These are phyloP conservation scores for Neodontobutis hainanensis DNA, from an alignment of 2,113 vertebrate species.

Conservation along the genomic window DNA sequence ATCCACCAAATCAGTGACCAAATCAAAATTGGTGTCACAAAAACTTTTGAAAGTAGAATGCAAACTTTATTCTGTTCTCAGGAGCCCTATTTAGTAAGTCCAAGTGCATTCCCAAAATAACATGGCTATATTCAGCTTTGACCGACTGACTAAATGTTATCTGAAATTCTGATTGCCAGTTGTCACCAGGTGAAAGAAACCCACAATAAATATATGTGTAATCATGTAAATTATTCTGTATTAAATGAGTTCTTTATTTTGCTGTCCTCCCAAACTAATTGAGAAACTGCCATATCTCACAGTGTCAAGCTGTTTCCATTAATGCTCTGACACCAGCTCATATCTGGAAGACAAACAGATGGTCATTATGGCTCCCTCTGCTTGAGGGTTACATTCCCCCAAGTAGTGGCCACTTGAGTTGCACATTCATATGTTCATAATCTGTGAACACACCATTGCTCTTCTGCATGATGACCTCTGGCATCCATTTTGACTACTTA, in stretches of 20 bases:
- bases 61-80: background rate
- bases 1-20: background rate
- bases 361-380: constrained; percentile 36
- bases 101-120: background rate
- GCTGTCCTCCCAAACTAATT: constrained; percentile 1
- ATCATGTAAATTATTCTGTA: background rate
- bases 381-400: constrained; percentile 46
- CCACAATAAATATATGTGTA: background rate
- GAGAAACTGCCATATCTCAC: constrained; percentile 29
- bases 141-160: no score
- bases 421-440: constrained; percentile 67
- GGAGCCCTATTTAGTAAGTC: background rate
- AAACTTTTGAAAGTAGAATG: background rate
- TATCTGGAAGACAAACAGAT: constrained; percentile 60
- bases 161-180: no score
- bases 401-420: constrained; percentile 50
- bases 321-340: constrained; percentile 29
- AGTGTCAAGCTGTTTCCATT: constrained; percentile 23
- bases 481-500: constrained; percentile 8
- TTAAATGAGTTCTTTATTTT: background rate
- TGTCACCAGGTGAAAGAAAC: no score
- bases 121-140: no score
- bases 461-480: constrained; percentile 44
- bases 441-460: constrained; percentile 46
- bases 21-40: constrained; percentile 1